Evolutionary conservation across 1,140 invertebrate genomes (phyloP), one percentile per base, ranked within the genome.

Genomic region (Drosophila lacertosa): DNA sequence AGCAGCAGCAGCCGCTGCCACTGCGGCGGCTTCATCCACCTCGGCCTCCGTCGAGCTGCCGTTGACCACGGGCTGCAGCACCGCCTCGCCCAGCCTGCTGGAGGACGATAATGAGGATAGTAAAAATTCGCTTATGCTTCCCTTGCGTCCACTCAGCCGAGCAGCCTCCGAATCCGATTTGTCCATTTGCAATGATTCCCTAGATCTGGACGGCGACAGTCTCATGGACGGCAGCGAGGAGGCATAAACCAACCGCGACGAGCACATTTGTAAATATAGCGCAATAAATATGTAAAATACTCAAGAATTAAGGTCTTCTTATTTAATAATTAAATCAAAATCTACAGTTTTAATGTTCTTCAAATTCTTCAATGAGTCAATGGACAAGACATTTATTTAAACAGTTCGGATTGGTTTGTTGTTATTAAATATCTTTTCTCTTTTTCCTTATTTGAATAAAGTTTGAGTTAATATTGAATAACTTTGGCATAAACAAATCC

Each of bases 171-270:
- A 91, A 59, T 90, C 90, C 0, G 90, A 91, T 70, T 57, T 91
- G 20, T 91, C 90, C 3, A 79, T 91, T 26, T 91, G 90, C 55
- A 91, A 91, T 57, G 90, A 91, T 48, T 91, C 90, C 0, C 50
- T 84, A 3, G 82, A 89, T 9, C 54, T 84, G 20, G 82, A 89
- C 10, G 82, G 76, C 22, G 89, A 89, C n/a, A 90, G 90, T 50
- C 65, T 86, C 9, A 62, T 84, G 71, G 90, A 91, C 42, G 88
- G 89, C 37, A 88, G 75, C 39, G 92, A 77, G 32, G 80, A 89
- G 59, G 69, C 74, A 45, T 89, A 89, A 80, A n/a, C 32, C 47
- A 9, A 20, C 18, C n/a, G 9, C n/a, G n/a, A n/a, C 32, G 11
- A n/a, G 18, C 55, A 35, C 18, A 70, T 11, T 35, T 84, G 81